Conservation (phyloP, 2,888 invertebrate genomes). For the Cynaeus angustus region DNA sequence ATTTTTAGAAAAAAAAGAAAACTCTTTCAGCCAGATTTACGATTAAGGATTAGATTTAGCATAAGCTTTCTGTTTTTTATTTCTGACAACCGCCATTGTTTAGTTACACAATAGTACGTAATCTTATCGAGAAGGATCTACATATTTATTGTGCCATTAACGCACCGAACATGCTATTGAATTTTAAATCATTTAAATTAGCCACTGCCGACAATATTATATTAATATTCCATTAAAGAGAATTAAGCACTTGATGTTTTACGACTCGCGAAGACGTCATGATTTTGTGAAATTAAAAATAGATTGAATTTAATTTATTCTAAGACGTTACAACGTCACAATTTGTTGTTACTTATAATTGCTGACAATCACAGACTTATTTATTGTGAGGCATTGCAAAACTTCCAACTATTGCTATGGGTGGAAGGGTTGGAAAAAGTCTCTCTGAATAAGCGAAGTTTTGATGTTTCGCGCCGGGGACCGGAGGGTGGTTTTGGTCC, state of each 20-base stretch:
- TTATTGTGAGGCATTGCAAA: constrained; percentile 30
- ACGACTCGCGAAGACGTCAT: constrained; percentile 16
- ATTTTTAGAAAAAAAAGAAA: constrained; percentile 10
- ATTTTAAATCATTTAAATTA: constrained; percentile 70
- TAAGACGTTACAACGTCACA: not conserved
- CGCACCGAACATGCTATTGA: constrained; percentile 69
- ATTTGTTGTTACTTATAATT: constrained; percentile 17
- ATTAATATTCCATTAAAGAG: constrained; percentile 60
- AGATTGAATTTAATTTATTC: constrained; percentile 25
- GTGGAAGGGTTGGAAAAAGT: constrained; percentile 53
- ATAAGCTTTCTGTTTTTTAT: constrained; percentile 58
- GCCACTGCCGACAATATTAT: constrained; percentile 63
- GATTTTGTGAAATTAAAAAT: constrained; percentile 28
- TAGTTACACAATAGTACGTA: constrained; percentile 64
- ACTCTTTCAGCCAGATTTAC: constrained; percentile 33
- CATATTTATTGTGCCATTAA: constrained; percentile 70
- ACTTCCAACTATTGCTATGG: constrained; percentile 44
- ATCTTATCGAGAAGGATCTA: constrained; percentile 68
- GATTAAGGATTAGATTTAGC: constrained; percentile 36
- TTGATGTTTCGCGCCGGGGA: constrained; percentile 60
- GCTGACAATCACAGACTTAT: constrained; percentile 41
- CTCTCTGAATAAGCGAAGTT: constrained; percentile 62
- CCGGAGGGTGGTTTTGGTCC: constrained; percentile 30
- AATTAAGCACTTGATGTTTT: constrained; percentile 46
- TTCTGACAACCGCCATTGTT: constrained; percentile 60